Conservation (phyloP, 2,888 invertebrate species). For the Lithophane ornitopus region DNA sequence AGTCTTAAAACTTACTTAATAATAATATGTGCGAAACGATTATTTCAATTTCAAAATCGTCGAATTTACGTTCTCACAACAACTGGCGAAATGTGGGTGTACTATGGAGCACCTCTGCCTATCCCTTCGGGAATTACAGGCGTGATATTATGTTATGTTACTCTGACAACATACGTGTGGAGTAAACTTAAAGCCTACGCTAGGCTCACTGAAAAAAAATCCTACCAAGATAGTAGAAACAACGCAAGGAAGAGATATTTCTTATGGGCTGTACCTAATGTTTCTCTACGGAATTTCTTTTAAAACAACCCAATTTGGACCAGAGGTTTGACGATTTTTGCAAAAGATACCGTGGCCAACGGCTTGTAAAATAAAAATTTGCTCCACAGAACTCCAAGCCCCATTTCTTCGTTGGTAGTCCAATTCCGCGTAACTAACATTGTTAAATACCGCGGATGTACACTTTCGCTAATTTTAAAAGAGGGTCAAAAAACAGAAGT, state of each 20-base stretch:
- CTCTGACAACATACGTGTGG: background rate
- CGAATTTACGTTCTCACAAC: background rate
- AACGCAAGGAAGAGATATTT: background rate
- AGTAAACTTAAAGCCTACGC: background rate
- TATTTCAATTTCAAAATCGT: background rate
- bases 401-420: too few relatives aligned
- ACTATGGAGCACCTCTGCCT: background rate
- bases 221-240: background rate
- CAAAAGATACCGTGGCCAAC: background rate
- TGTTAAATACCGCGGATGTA: too few relatives aligned
- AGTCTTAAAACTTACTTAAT: background rate
- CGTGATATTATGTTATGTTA: background rate
- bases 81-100: background rate
- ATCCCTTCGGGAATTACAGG: background rate
- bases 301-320: background rate
- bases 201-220: background rate
- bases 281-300: background rate
- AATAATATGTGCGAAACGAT: background rate
- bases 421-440: too few relatives aligned
- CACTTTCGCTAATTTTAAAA: too few relatives aligned
- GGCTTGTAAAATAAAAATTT: background rate
- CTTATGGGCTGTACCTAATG: background rate
- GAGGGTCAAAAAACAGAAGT: too few relatives aligned
- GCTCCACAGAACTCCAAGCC: background rate
- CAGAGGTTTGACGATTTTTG: background rate